Evolutionary conservation across 2,888 invertebrate genomes (phyloP).

Genomic region (Tromatobia lineatoria): DNA sequence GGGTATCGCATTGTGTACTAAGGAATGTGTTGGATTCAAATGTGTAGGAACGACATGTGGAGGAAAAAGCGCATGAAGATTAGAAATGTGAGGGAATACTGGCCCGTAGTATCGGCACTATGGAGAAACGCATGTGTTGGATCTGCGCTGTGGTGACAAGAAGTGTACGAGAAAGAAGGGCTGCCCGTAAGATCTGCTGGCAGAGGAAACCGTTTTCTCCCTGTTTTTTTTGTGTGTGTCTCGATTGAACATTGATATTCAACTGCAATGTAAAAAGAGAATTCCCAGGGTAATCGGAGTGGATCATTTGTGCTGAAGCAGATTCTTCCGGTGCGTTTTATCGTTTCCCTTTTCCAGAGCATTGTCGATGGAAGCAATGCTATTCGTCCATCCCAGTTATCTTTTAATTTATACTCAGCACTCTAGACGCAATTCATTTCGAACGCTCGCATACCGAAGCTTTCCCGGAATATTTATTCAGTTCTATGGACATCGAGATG

Average conservation of each 20-base stretch:
- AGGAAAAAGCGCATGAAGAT: too few relatives aligned
- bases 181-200: too few relatives aligned
- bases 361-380: conserved; percentile 40
- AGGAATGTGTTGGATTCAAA: too few relatives aligned
- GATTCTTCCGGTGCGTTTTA: not conserved
- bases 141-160: too few relatives aligned
- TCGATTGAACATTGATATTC: not conserved
- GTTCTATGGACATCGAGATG: conserved; percentile 23
- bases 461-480: conserved; percentile 43
- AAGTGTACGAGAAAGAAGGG: too few relatives aligned
- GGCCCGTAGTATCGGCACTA: too few relatives aligned
- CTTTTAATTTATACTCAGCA: conserved; percentile 47
- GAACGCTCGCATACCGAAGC: conserved; percentile 14
- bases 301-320: conserved; percentile 23
- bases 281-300: conserved; percentile 5
- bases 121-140: too few relatives aligned
- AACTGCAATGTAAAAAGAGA: not conserved
- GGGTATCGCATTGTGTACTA: too few relatives aligned
- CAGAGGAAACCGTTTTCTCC: too few relatives aligned
- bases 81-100: too few relatives aligned
- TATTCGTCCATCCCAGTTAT: conserved; percentile 39
- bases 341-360: conserved; percentile 16
- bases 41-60: too few relatives aligned
- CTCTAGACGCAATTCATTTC: conserved; percentile 27
- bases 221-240: too few relatives aligned